A percentile compares a stretch with the other conserved stretches of the same genome.
phyloP scores from a whole-genome alignment of 2,888 invertebrate species.

The Meghimatium bilineatum region DNA sequence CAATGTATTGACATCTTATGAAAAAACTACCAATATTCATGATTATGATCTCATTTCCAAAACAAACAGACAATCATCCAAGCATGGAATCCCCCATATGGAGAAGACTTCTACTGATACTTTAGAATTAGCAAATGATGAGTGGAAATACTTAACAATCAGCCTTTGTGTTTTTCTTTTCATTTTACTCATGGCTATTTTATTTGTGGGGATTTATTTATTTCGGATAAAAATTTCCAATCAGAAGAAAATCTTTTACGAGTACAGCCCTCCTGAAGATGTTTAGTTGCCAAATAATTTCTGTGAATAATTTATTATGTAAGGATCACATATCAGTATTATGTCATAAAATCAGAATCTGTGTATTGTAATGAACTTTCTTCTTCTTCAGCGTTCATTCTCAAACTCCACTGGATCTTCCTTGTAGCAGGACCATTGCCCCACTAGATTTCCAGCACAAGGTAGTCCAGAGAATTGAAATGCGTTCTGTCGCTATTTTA shows the following conservation, averaged over 20 bases:
- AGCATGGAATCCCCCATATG: background rate
- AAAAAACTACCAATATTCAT: background rate
- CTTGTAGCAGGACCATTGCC: too few species aligned
- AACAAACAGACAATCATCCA: background rate
- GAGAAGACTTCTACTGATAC: background rate
- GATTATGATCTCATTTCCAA: background rate
- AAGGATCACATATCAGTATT: background rate
- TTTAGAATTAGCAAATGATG: background rate
- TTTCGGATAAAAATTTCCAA: background rate
- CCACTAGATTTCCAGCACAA: too few species aligned
- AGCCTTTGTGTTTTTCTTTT: background rate
- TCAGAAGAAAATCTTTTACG: slow-evolving; percentile 3
- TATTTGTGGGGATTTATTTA: background rate
- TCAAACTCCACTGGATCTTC: too few species aligned
- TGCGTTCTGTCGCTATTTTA: too few species aligned
- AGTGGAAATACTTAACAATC: slow-evolving; percentile 10
- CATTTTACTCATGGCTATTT: background rate
- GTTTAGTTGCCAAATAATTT: slow-evolving; percentile 17
- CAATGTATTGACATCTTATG: background rate
- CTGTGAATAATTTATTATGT: background rate
- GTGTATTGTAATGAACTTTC: too few species aligned
- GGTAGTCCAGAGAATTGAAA: too few species aligned
- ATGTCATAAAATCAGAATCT: background rate
- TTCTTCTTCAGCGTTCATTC: too few species aligned
- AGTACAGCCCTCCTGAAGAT: slow-evolving; percentile 25